Base-by-base conservation (phyloP, 2,888 invertebrate genomes). In the Sipha maydis region DNA sequence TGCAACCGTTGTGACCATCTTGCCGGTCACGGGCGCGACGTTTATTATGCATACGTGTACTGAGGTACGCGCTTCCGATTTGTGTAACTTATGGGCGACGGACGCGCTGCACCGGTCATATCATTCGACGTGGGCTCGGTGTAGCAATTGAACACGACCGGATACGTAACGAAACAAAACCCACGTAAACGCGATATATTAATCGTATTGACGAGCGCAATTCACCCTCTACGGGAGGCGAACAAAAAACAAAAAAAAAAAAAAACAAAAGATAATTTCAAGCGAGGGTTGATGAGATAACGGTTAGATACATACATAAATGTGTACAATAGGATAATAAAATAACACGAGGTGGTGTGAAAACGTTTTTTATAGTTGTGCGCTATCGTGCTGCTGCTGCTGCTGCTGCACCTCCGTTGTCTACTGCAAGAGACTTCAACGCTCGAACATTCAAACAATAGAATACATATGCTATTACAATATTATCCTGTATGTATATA, bases 191-290 rank as follows among this genome's bases (percentile, higher is more conserved):
- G 19, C n/a, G 48, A n/a, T 28, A 54, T 3, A 61, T 76, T 84
- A 75, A 84, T 84, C 84, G 41, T 21, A 28, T 84, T 38, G 56
- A 61, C 61, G 28, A 38, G 1, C 19, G 19, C 28, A 28, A 67
- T 84, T 84, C 25, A 67, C 76, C 84, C 84, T 38, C n/a, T n/a
- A 48, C 14, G 11, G 38, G 8, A 21, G 38, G 25, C 75, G 38
- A 25, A 38, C 3, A 2, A 34, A 34, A 34, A 34, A 34, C n/a
- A n/a, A n/a, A n/a, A n/a, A n/a, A n/a, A n/a, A 19, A 48, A 38
- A 84, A 84, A 84, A 84, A 84, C 84, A 84, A 76, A 67, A 76
- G 84, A 84, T 14, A 28, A 76, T 61, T 76, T 84, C 28, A 61
- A 83, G 25, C 25, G 31, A 41, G 84, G 84, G 84, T 61, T 21